These are phyloP conservation scores for Sarcophaga variegata DNA, from an alignment of 2,888 invertebrate species.

Conservation along the genomic window DNA sequence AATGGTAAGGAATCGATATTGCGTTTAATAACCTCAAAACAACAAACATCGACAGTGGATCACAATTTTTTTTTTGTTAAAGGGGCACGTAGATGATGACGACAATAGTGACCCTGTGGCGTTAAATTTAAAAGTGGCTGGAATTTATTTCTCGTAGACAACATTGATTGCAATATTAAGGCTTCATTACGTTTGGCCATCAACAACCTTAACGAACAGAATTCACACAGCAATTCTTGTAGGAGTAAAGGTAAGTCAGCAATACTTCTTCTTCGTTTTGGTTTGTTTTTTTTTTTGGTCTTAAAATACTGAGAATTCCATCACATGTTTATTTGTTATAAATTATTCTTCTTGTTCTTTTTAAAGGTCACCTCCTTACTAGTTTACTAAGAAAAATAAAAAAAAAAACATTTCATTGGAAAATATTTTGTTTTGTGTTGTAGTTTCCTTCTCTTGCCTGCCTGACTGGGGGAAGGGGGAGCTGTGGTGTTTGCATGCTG, in stretches of 20 bases:
- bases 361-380: conserved; percentile 45
- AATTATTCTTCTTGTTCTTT: conserved; percentile 6
- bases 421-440: not conserved
- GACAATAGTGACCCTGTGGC: not conserved
- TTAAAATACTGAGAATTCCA: conserved; percentile 47
- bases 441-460: not conserved
- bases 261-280: not conserved
- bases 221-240: too few species aligned
- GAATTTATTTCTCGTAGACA: too few species aligned
- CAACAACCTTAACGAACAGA: too few species aligned
- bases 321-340: conserved; percentile 57
- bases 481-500: not conserved
- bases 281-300: not conserved
- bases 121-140: too few species aligned
- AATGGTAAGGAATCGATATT: not conserved
- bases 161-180: too few species aligned
- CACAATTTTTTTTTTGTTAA: not conserved
- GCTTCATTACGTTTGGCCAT: too few species aligned
- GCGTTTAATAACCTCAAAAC: conserved; percentile 2
- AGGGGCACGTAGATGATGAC: not conserved
- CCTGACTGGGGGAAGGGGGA: too few species aligned
- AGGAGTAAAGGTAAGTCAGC: too few species aligned
- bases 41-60: not conserved
- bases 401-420: conserved; percentile 1
- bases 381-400: not conserved